Conservation (phyloP, 2,113 vertebrate genomes). For the Bufo bufo region DNA sequence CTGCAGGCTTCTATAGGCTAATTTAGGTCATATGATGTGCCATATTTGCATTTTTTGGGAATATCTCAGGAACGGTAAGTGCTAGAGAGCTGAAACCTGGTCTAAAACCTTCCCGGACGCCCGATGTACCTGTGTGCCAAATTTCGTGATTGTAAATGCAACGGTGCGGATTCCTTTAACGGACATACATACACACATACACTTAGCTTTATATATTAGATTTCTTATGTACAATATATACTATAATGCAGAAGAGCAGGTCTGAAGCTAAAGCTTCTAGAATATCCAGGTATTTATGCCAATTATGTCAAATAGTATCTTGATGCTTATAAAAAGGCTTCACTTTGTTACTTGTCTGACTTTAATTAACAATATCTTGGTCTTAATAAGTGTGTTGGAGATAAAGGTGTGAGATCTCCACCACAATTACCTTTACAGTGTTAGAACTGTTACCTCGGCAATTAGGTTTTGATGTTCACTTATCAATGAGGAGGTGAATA, state of each 20-base stretch:
- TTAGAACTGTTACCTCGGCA: slow-evolving; percentile 32
- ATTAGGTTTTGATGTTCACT: slow-evolving; percentile 27
- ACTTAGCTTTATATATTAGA: too few species aligned
- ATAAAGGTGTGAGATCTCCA: slow-evolving; percentile 25
- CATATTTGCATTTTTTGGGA: too few species aligned
- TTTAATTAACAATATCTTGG: slow-evolving; percentile 26
- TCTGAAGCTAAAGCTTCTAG: background rate
- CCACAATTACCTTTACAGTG: slow-evolving; percentile 13
- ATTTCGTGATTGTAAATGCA: too few species aligned
- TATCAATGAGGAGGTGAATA: slow-evolving; percentile 41
- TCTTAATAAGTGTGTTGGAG: slow-evolving; percentile 21
- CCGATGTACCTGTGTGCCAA: too few species aligned
- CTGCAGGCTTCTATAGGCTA: too few species aligned
- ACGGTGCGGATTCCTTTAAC: too few species aligned
- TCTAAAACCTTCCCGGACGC: too few species aligned
- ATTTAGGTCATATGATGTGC: too few species aligned
- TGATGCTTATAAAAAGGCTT: slow-evolving; percentile 14
- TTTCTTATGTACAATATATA: background rate
- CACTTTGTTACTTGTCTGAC: slow-evolving; percentile 13
- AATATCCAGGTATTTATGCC: background rate
- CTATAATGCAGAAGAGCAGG: background rate
- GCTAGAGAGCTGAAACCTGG: too few species aligned
- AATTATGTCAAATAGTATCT: slow-evolving; percentile 2
- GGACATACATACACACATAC: too few species aligned
- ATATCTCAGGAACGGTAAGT: too few species aligned